Conservation (phyloP, 1,140 invertebrate genomes). For the Vollenhovia emeryi region DNA sequence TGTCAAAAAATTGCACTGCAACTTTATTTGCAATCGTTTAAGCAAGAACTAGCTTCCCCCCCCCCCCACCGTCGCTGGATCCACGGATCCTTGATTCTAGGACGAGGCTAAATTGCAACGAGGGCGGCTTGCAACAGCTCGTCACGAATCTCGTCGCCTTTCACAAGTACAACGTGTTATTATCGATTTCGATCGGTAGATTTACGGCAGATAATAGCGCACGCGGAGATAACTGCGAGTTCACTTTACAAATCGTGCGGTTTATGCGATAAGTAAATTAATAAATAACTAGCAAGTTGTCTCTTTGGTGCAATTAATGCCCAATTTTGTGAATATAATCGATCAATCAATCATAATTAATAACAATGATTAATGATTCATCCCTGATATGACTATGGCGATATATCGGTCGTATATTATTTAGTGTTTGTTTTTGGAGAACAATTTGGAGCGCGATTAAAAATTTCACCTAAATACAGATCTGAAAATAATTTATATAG, state of each 20-base stretch:
- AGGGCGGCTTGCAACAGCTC: conserved; percentile 23
- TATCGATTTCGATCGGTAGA: conserved; percentile 25
- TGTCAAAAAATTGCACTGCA: not conserved
- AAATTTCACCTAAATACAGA: no score
- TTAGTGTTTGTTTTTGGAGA: no score
- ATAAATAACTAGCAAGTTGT: not conserved
- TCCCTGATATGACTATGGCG: not conserved
- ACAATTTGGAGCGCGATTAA: no score
- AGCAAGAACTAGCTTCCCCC: not conserved
- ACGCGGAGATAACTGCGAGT: not conserved
- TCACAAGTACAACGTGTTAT: conserved; percentile 16
- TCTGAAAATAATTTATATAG: no score
- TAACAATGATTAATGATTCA: not conserved
- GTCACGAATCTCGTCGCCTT: conserved; percentile 41
- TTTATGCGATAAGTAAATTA: not conserved
- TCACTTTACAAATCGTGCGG: not conserved
- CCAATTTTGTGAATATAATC: not conserved
- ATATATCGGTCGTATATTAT: not conserved
- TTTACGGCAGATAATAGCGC: not conserved
- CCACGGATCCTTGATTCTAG: conserved; percentile 38
- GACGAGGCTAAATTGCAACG: conserved; percentile 34
- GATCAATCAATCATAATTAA: conserved; percentile 9
- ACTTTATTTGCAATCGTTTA: conserved; percentile 5
- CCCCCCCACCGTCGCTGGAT: not conserved
- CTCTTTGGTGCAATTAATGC: not conserved